Conservation (phyloP, 2,113 vertebrate species). For the Pterocles burchelli region DNA sequence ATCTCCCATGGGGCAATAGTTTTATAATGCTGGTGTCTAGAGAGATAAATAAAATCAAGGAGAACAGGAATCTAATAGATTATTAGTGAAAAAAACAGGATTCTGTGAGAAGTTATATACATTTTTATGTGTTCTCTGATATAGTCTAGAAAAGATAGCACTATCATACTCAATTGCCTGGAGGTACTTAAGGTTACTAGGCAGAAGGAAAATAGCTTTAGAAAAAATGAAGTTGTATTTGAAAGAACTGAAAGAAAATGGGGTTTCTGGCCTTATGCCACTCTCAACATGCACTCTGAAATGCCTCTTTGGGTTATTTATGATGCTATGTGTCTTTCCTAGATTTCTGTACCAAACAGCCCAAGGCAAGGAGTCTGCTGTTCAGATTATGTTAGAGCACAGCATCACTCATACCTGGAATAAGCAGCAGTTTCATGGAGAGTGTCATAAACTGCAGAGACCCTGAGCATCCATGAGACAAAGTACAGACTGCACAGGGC, state of each 20-base stretch:
- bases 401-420: neutral
- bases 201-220: neutral
- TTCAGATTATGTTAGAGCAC: neutral
- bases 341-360: neutral
- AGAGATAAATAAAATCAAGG: neutral
- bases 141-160: neutral
- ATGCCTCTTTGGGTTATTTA: neutral
- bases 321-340: neutral
- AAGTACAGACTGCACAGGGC: neutral
- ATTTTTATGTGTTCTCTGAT: neutral
- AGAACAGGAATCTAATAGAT: neutral
- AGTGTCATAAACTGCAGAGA: neutral
- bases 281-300: neutral
- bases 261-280: neutral
- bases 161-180: neutral
- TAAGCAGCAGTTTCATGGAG: neutral
- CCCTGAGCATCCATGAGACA: neutral
- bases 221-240: neutral
- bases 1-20: neutral
- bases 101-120: neutral
- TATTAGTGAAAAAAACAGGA: neutral
- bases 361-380: neutral
- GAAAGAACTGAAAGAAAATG: neutral
- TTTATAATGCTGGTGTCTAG: neutral
- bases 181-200: neutral